Percentiles rank a stretch among this genome's conserved stretches.
Conservation (phyloP, 2,888 invertebrate genomes). For the Caenorhabditis imperialis region DNA sequence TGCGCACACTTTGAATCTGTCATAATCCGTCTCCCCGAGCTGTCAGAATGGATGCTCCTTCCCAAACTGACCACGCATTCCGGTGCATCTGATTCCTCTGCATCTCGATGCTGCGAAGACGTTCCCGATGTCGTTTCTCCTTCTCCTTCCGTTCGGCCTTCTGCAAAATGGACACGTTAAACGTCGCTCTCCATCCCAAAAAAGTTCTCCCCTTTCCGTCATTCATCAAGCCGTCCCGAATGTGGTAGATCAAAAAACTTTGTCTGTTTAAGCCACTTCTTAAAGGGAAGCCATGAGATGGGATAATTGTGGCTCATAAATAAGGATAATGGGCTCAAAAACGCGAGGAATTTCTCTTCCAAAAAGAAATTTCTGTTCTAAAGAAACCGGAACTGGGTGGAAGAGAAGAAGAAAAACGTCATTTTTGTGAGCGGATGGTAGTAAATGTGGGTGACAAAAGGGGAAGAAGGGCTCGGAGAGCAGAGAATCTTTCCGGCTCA, state of each 20-base stretch:
- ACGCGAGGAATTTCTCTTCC: neutral
- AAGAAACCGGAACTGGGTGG: too few species aligned
- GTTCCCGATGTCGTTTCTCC: conserved; percentile 73
- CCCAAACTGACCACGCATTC: conserved; percentile 65
- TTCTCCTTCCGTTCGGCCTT: conserved; percentile 75
- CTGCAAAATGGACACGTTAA: conserved; percentile 52
- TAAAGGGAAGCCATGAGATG: neutral
- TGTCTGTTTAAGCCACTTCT: neutral
- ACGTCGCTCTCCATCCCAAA: neutral
- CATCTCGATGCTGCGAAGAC: conserved; percentile 68
- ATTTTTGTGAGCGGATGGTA: neutral
- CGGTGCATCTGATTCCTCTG: conserved; percentile 70
- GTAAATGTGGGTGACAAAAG: neutral
- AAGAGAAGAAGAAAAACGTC: conserved; percentile 1
- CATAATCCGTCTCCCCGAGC: too few species aligned
- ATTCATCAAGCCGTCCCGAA: conserved; percentile 8
- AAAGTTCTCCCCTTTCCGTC: conserved; percentile 1
- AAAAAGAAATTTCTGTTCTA: neutral
- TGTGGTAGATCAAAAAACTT: conserved; percentile 37
- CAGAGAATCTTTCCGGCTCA: conserved; percentile 13
- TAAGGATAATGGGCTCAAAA: conserved; percentile 16
- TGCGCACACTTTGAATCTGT: too few species aligned
- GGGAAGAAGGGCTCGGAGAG: conserved; percentile 6
- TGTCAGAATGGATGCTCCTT: too few species aligned
- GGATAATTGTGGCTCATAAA: conserved; percentile 34